Evolutionary conservation across 2,113 vertebrate species (phyloP).

Genomic region (Phaethon lepturus): DNA sequence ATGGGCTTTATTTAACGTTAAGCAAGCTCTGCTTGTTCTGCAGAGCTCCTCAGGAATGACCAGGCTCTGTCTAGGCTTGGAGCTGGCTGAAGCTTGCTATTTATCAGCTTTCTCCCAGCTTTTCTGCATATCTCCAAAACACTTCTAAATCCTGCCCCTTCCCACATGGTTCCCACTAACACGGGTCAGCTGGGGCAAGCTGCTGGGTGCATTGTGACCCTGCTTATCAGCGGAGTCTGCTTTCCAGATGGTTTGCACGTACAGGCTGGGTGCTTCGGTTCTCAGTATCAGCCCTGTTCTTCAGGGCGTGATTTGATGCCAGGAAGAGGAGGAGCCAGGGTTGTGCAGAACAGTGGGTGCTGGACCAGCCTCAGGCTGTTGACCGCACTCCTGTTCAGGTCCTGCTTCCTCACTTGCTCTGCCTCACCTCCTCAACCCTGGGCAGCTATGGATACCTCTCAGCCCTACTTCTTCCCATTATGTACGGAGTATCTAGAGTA

Average conservation of each 20-base stretch:
- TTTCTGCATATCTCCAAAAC: constrained; percentile 19
- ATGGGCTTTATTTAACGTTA: constrained; percentile 42
- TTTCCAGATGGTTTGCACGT: neutral
- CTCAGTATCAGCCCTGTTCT: neutral
- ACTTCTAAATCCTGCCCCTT: constrained; percentile 37
- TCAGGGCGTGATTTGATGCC: neutral
- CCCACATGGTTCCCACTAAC: constrained; percentile 16
- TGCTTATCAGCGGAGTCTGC: constrained; percentile 16
- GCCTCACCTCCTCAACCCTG: neutral
- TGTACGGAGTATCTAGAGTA: neutral
- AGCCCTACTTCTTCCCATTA: neutral
- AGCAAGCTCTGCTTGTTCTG: constrained; percentile 44
- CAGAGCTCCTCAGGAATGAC: constrained; percentile 29
- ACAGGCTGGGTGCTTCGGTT: neutral
- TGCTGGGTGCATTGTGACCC: neutral
- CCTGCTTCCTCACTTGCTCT: neutral
- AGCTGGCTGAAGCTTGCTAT: constrained; percentile 14
- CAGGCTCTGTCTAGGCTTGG: constrained; percentile 1
- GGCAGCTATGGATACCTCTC: neutral
- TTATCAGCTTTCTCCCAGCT: constrained; percentile 36
- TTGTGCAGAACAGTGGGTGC: neutral
- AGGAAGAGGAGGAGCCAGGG: neutral
- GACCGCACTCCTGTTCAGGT: neutral
- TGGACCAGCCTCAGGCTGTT: neutral
- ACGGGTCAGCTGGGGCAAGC: neutral